These are phyloP conservation scores for Pardalotus punctatus DNA, from an alignment of 2,113 vertebrate species.

Conservation along the genomic window DNA sequence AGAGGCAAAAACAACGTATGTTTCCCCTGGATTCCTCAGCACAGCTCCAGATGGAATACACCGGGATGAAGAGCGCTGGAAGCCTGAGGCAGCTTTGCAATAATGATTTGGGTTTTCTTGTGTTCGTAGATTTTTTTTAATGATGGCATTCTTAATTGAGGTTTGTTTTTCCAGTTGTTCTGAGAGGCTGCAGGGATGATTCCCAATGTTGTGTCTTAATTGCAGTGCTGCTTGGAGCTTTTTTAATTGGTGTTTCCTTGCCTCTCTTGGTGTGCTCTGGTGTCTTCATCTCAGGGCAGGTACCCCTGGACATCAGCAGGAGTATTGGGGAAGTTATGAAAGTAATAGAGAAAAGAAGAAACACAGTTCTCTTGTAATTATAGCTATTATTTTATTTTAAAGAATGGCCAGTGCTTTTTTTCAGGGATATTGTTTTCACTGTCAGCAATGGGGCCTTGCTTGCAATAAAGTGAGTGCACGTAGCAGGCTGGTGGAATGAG, in stretches of 20 bases:
- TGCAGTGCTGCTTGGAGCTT: neutral
- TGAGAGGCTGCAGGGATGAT: neutral
- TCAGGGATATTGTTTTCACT: neutral
- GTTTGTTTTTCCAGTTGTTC: neutral
- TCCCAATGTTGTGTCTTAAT: neutral
- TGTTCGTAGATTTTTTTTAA: neutral
- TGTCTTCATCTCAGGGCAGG: neutral
- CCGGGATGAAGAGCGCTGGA: accelerated
- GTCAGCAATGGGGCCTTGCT: neutral
- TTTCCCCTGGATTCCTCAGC: neutral
- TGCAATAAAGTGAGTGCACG: neutral
- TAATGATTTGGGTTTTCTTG: neutral
- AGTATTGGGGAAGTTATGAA: neutral
- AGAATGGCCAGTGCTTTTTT: neutral
- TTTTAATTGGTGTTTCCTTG: neutral
- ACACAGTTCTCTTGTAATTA: neutral
- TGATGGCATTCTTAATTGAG: neutral
- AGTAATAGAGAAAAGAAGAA: neutral
- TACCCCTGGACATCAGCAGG: neutral
- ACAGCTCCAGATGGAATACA: neutral
- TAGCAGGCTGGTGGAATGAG: neutral
- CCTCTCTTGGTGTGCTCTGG: neutral
- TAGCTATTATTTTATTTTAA: neutral
- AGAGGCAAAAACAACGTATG: neutral
- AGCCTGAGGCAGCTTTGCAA: neutral